These are phyloP conservation scores for Sinelater perroti DNA, from an alignment of 2,888 invertebrate genomes.

Conservation along the genomic window DNA sequence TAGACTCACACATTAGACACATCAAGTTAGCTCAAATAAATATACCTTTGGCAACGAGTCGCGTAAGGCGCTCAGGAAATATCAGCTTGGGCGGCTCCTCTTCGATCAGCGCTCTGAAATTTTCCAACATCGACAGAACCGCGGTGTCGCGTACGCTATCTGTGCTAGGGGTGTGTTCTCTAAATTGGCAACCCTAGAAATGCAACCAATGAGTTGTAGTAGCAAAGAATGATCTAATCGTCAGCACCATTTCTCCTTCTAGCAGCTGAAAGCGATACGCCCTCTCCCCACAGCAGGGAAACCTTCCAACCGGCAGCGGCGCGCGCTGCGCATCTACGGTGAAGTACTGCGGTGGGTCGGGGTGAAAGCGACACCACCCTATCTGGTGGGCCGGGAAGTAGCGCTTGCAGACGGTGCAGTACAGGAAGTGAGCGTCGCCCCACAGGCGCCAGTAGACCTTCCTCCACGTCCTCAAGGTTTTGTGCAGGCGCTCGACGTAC, in stretches of 20 bases:
- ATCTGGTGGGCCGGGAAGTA: conserved; percentile 81
- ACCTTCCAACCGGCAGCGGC: conserved; percentile 75
- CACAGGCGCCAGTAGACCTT: conserved; percentile 89
- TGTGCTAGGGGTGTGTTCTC: conserved; percentile 75
- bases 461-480: conserved; percentile 86
- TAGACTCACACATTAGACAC: background rate
- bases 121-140: conserved; percentile 68
- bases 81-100: conserved; percentile 73
- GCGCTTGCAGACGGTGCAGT: conserved; percentile 80
- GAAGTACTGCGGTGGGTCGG: conserved; percentile 80
- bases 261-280: conserved; percentile 83
- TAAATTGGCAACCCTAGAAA: conserved; percentile 71
- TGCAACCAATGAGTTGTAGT: background rate
- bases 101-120: conserved; percentile 68
- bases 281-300: conserved; percentile 87
- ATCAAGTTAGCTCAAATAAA: too few species aligned
- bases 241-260: conserved; percentile 61
- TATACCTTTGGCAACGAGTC: conserved; percentile 70
- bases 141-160: conserved; percentile 72
- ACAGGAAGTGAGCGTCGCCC: conserved; percentile 89
- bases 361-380: conserved; percentile 84
- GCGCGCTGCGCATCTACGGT: conserved; percentile 71
- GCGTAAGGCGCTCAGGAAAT: conserved; percentile 73
- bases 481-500: conserved; percentile 78
- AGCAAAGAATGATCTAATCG: background rate